phyloP scores from a whole-genome alignment of 92 coral and sea anemone genomes.

The Parazoanthus atlanticus region DNA sequence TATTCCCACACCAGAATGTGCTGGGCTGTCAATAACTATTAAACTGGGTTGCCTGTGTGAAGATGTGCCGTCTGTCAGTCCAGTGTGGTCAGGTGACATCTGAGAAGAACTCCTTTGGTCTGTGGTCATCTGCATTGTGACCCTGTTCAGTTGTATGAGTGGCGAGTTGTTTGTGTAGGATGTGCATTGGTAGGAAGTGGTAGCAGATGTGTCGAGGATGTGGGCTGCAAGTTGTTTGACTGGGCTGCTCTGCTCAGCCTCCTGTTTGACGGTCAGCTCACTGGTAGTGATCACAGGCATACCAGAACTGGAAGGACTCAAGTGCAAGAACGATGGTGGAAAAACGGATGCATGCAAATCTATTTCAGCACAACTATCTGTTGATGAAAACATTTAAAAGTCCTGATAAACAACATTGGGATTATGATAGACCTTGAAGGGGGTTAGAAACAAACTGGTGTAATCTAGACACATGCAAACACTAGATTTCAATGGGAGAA shows the following conservation, averaged over 20 bases:
- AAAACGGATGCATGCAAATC: not conserved
- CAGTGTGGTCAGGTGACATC: not conserved
- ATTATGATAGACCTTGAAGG: not conserved
- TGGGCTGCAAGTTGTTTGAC: not conserved
- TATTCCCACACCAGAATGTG: not conserved
- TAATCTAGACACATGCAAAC: too few relatives aligned
- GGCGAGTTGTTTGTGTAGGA: not conserved
- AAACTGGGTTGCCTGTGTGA: not conserved
- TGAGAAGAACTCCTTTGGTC: not conserved
- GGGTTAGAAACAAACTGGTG: too few relatives aligned
- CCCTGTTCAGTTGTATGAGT: slow-evolving; percentile 7
- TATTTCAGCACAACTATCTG: not conserved
- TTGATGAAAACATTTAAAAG: not conserved
- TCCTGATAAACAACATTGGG: not conserved
- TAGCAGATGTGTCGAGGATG: not conserved
- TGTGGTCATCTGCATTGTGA: not conserved
- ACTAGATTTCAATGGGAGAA: too few relatives aligned
- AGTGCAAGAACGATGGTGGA: not conserved
- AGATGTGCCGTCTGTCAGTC: not conserved
- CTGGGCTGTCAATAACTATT: slow-evolving; percentile 1
- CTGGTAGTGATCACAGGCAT: not conserved
- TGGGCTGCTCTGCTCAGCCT: not conserved
- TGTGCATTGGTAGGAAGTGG: not conserved
- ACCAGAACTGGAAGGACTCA: slow-evolving; percentile 17
- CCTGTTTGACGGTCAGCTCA: slow-evolving; percentile 22